These are phyloP conservation scores for Aphelenchoides fujianensis DNA, from an alignment of 1,140 invertebrate species.

Conservation along the genomic window DNA sequence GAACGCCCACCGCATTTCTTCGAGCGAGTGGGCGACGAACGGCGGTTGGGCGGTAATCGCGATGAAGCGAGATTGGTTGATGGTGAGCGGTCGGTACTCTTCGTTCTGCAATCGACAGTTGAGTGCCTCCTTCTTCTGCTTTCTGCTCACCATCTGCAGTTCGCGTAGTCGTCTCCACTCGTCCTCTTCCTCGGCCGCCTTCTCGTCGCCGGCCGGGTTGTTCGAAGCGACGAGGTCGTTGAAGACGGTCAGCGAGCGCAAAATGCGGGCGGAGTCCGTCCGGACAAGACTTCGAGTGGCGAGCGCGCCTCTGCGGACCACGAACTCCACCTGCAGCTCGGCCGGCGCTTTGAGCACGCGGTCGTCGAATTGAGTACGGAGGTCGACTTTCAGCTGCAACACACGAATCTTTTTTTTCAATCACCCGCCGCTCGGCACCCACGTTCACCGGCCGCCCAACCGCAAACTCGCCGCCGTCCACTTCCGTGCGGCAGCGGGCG, in stretches of 20 bases:
- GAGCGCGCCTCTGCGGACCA: not conserved
- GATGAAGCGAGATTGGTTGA: slow-evolving; percentile 51
- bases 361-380: slow-evolving; percentile 21
- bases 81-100: slow-evolving; percentile 40
- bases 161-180: slow-evolving; percentile 20
- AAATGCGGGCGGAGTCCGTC: slow-evolving; percentile 14
- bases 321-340: slow-evolving; percentile 13
- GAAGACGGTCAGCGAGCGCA: slow-evolving; percentile 16
- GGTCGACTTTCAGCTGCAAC: not conserved
- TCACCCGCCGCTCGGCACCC: no score
- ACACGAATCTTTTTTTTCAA: no score
- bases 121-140: no score
- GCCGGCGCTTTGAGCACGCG: not conserved
- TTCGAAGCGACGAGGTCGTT: slow-evolving; percentile 11
- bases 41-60: slow-evolving; percentile 66
- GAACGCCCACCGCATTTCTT: slow-evolving; percentile 76
- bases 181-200: slow-evolving; percentile 12
- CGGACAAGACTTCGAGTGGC: not conserved
- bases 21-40: slow-evolving; percentile 91
- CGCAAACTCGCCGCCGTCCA: slow-evolving; percentile 70
- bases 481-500: slow-evolving; percentile 58
- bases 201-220: not conserved
- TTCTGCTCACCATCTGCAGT: slow-evolving; percentile 23
- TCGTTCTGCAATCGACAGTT: slow-evolving; percentile 33
- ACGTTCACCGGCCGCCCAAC: slow-evolving; percentile 62